A percentile compares a stretch with the other conserved stretches of the same genome.
These are phyloP conservation scores for Leuctra nigra DNA, from an alignment of 2,888 invertebrate species.

Conservation along the genomic window DNA sequence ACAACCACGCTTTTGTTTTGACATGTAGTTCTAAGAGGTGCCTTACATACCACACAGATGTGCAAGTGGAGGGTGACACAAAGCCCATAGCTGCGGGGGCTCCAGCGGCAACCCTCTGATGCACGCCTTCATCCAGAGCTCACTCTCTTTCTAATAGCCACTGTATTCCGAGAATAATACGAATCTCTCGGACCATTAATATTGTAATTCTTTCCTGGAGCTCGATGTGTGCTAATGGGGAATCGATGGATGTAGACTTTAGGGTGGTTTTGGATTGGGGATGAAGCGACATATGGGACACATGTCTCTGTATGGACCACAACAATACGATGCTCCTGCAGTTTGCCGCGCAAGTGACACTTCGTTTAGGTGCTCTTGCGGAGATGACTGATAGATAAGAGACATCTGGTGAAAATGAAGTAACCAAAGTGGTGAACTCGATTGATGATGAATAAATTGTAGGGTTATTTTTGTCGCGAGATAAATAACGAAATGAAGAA, in stretches of 20 bases:
- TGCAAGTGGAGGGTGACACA: neutral
- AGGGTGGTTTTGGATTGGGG: neutral
- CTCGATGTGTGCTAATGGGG: slow-evolving; percentile 24
- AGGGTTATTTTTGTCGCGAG: no score
- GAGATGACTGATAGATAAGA: no score
- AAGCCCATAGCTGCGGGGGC: neutral
- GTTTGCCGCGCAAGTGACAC: no score
- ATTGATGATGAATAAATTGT: no score
- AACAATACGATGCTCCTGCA: no score
- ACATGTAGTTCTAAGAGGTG: neutral
- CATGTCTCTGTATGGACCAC: neutral
- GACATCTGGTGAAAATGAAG: no score
- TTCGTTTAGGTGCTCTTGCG: no score
- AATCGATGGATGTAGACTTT: slow-evolving; percentile 22
- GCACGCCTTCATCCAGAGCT: slow-evolving; percentile 10
- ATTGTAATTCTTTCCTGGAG: slow-evolving; percentile 26
- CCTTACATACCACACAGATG: slow-evolving; percentile 11
- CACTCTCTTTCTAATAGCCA: slow-evolving; percentile 21
- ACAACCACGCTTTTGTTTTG: slow-evolving; percentile 13
- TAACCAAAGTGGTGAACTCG: no score
- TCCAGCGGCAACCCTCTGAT: slow-evolving; percentile 4
- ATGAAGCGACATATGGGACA: neutral
- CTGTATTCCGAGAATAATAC: slow-evolving; percentile 12
- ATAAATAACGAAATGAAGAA: no score
- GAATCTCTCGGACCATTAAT: slow-evolving; percentile 24